Evolutionary conservation across 2,888 invertebrate species (phyloP).

Genomic region (Himalopsyche tibetana): DNA sequence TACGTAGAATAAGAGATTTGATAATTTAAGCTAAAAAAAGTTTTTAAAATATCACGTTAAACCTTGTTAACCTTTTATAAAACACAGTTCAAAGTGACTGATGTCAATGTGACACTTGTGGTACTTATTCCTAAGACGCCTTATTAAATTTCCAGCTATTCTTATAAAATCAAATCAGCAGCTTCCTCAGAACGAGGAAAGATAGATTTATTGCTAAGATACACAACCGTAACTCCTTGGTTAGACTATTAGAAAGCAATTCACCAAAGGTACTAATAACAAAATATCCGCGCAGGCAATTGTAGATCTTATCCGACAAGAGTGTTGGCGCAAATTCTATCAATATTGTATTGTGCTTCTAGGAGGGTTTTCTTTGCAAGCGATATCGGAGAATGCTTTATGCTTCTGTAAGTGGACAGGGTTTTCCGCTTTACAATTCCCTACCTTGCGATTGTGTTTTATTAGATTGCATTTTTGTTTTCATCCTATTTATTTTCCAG

Average conservation of each 20-base stretch:
- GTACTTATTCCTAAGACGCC: not conserved
- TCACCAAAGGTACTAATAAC: not conserved
- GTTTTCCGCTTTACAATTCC: slow-evolving; percentile 13
- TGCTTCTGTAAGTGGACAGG: slow-evolving; percentile 30
- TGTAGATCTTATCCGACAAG: not conserved
- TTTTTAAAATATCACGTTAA: too few relatives aligned
- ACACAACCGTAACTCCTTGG: slow-evolving; percentile 43
- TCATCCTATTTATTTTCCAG: not conserved
- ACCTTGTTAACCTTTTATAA: too few relatives aligned
- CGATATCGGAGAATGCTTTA: slow-evolving; percentile 24
- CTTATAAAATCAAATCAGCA: slow-evolving; percentile 53
- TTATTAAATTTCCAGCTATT: slow-evolving; percentile 46
- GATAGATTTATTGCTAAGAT: slow-evolving; percentile 55
- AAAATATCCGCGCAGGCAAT: slow-evolving; percentile 41
- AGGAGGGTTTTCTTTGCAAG: slow-evolving; percentile 8
- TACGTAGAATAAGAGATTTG: too few relatives aligned
- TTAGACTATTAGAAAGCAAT: not conserved
- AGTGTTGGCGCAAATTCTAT: slow-evolving; percentile 5
- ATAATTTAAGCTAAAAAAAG: too few relatives aligned
- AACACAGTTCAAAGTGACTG: too few relatives aligned
- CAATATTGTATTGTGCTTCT: slow-evolving; percentile 2
- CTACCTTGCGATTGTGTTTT: slow-evolving; percentile 8
- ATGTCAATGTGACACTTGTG: slow-evolving; percentile 1
- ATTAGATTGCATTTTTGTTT: slow-evolving; percentile 34
- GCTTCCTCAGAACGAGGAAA: slow-evolving; percentile 48